A percentile compares a stretch with the other conserved stretches of the same genome.
These are phyloP conservation scores for Tretioscincus oriximinensis DNA, from an alignment of 2,113 vertebrate genomes.

Conservation along the genomic window DNA sequence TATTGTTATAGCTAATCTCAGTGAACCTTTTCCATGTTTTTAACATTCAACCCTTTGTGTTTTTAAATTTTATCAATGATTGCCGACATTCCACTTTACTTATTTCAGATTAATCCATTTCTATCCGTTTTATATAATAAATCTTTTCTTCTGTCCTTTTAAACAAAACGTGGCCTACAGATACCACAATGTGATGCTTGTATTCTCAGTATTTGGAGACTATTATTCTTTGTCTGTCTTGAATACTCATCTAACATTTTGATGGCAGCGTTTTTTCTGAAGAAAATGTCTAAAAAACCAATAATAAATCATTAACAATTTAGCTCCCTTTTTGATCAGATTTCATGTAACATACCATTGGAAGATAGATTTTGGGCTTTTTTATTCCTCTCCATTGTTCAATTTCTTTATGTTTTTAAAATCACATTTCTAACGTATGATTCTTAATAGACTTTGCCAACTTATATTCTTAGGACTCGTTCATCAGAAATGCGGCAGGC, in stretches of 20 bases:
- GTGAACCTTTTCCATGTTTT: conserved; percentile 5
- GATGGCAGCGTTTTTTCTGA: neutral
- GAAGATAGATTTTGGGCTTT: neutral
- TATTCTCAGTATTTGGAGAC: neutral
- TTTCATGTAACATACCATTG: neutral
- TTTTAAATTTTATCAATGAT: neutral
- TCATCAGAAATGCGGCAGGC: fast-evolving
- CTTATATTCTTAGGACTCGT: neutral
- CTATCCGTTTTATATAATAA: conserved; percentile 12
- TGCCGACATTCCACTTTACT: neutral
- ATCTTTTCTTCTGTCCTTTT: neutral
- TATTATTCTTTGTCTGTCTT: neutral
- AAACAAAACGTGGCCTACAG: fast-evolving
- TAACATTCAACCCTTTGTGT: conserved; percentile 4
- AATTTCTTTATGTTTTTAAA: neutral
- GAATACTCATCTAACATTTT: neutral
- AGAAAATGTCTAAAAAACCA: neutral
- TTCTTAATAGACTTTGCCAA: neutral
- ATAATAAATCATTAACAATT: fast-evolving
- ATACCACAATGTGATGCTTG: fast-evolving
- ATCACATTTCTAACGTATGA: neutral
- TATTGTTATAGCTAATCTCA: neutral
- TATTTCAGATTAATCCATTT: conserved; percentile 19
- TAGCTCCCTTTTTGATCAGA: neutral
- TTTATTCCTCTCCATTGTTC: conserved; percentile 6